Evolutionary conservation across 92 coral and sea anemone genomes (phyloP).

Genomic region (Parazoanthus swiftii): DNA sequence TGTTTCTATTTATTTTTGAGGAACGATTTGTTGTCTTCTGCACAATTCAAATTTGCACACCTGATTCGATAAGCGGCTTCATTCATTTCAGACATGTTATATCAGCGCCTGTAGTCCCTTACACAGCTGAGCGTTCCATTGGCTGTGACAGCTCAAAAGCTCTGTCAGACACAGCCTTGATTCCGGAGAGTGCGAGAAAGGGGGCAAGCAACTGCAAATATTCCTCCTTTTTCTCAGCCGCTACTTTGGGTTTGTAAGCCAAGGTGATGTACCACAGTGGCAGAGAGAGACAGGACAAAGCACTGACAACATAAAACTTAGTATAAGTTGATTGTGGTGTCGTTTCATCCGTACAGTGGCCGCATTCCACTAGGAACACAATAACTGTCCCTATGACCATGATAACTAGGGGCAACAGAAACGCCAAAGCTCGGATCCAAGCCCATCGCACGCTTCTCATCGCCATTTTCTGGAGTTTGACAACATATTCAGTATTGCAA

Average conservation of each 20-base stretch:
- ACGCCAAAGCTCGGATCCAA: slow-evolving; percentile 17
- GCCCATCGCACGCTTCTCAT: slow-evolving; percentile 16
- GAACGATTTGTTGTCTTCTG: too few relatives aligned
- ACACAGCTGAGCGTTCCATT: too few relatives aligned
- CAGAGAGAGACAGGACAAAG: background rate
- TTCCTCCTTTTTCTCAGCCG: background rate
- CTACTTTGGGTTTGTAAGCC: background rate
- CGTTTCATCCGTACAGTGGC: background rate
- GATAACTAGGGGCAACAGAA: background rate
- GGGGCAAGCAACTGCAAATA: background rate
- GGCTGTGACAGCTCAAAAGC: too few relatives aligned
- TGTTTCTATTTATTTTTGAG: too few relatives aligned
- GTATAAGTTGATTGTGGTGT: background rate
- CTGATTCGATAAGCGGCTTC: too few relatives aligned
- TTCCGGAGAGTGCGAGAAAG: background rate
- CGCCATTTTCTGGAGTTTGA: background rate
- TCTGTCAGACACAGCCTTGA: background rate
- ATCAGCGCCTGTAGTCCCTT: background rate
- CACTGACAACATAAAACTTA: background rate
- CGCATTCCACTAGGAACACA: background rate
- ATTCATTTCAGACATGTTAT: too few relatives aligned
- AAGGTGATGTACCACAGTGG: background rate
- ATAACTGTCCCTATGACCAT: background rate
- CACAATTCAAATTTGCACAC: background rate
- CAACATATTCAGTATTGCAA: background rate